phyloP scores from a whole-genome alignment of 1,140 invertebrate genomes.

The Sycobia sp. region DNA sequence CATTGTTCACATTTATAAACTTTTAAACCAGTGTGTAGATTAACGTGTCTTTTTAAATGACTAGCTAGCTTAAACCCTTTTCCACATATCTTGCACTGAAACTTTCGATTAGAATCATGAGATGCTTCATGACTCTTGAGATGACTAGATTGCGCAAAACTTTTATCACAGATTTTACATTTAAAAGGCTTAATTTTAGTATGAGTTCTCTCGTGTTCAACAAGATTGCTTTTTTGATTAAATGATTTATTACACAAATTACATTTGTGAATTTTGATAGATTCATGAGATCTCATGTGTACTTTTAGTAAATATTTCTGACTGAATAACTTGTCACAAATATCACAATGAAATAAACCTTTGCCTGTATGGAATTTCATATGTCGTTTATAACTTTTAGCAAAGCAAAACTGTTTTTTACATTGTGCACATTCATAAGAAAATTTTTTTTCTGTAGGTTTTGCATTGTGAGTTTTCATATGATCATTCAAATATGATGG shows the following conservation, averaged over 20 bases:
- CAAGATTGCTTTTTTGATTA: constrained; percentile 60
- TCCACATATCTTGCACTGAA: constrained; percentile 56
- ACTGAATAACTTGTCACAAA: constrained; percentile 61
- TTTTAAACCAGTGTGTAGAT: constrained; percentile 54
- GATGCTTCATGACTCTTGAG: constrained; percentile 56
- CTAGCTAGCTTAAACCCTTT: constrained; percentile 58
- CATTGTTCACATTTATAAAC: constrained; percentile 58
- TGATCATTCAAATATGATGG: constrained; percentile 58
- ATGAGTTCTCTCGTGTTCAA: constrained; percentile 62
- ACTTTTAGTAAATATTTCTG: constrained; percentile 54
- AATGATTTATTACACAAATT: constrained; percentile 62
- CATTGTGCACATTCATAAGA: constrained; percentile 52
- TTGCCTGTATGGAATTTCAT: constrained; percentile 53
- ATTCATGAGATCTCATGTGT: constrained; percentile 53
- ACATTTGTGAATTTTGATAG: constrained; percentile 58
- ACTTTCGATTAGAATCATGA: constrained; percentile 52
- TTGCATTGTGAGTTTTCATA: constrained; percentile 48
- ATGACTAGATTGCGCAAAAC: constrained; percentile 56
- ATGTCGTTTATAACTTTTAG: constrained; percentile 54
- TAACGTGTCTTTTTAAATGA: constrained; percentile 55
- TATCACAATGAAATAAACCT: constrained; percentile 51
- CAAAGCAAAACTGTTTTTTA: constrained; percentile 49
- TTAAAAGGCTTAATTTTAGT: constrained; percentile 62
- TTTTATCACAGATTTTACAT: constrained; percentile 60
- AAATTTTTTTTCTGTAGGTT: constrained; percentile 7